Conservation (phyloP, 2,797 vertebrate genomes). For the Enteromius thamalakanensis region DNA sequence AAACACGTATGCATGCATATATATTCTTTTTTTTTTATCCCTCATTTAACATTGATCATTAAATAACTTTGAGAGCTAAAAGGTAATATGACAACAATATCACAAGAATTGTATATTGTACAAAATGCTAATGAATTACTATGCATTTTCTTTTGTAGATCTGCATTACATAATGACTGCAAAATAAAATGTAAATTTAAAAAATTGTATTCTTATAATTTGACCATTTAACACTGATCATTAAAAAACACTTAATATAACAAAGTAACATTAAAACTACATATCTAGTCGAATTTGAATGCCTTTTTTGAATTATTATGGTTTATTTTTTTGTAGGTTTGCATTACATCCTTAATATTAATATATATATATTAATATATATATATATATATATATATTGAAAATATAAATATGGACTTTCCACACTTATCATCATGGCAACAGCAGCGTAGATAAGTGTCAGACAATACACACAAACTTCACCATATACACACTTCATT, state of each 20-base stretch:
- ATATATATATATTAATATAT: neutral
- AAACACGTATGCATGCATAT: neutral
- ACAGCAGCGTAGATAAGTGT: constrained; percentile 41
- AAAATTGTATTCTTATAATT: neutral
- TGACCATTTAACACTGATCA: neutral
- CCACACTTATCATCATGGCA: constrained; percentile 46
- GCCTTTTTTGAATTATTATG: neutral
- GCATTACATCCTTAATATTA: neutral
- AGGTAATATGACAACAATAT: neutral
- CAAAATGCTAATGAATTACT: neutral
- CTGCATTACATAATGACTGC: neutral
- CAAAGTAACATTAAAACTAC: too few relatives aligned
- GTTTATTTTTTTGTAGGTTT: neutral
- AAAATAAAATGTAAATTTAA: too few relatives aligned
- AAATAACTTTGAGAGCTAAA: neutral
- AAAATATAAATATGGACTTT: constrained; percentile 5
- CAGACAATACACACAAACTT: neutral
- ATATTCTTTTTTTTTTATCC: neutral
- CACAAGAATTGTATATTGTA: neutral
- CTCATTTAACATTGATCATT: neutral
- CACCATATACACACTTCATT: neutral
- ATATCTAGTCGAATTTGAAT: neutral
- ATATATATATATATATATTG: neutral
- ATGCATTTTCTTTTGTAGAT: neutral
- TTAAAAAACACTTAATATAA: neutral